Evolutionary conservation across 2,888 invertebrate species (phyloP), one percentile per base, ranked within the genome.

Genomic region (Oscheius sp.): DNA sequence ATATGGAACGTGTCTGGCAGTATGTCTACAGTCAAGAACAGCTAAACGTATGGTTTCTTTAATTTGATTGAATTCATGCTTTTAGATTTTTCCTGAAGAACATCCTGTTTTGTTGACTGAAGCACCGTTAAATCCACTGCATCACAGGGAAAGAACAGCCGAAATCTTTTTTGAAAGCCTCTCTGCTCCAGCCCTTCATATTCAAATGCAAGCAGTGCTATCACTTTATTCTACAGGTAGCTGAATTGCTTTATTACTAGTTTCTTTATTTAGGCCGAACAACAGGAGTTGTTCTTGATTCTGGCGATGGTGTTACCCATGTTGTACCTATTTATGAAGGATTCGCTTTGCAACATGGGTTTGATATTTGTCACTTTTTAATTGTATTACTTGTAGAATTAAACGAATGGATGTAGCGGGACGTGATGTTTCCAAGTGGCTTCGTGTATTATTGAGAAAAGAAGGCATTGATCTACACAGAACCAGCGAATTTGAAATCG

Each of bases 251-350:
- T 16, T 49, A 27, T 18, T 66, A 23, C 21, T 6, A 35, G 9
- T 49, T 52, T 66, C 5, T 25, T 25, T 27, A 18, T 58, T 69
- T 81, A 75, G 99, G 99, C 6, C 92, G 99, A 73, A 99, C 98
- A 1, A 99, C 99, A 0, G 99, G 99, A 73, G 97, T 99, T 69
- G 99, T 99, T 2, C 90, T 99, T 74, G 99, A 99, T 91, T 93
- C 97, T 0, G 99, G 99, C 0, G 99, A 99, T 90, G 99, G 99
- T 29, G 99, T 99, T 5, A 97, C 98, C 0, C 99, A 99, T 90
- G 95, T 98, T n/a, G 99, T 99, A 81, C 99, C 99, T 74, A 98
- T 99, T 87, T 99, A 97, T 90, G 97, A 99, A 79, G 96, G 96
- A 58, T 96, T 96, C 89, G 96, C 96, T 64, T 94, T 96, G 93